Evolutionary conservation across 2,888 invertebrate genomes (phyloP), one percentile per base, ranked within the genome.

Genomic region (Drosophila greeni): DNA sequence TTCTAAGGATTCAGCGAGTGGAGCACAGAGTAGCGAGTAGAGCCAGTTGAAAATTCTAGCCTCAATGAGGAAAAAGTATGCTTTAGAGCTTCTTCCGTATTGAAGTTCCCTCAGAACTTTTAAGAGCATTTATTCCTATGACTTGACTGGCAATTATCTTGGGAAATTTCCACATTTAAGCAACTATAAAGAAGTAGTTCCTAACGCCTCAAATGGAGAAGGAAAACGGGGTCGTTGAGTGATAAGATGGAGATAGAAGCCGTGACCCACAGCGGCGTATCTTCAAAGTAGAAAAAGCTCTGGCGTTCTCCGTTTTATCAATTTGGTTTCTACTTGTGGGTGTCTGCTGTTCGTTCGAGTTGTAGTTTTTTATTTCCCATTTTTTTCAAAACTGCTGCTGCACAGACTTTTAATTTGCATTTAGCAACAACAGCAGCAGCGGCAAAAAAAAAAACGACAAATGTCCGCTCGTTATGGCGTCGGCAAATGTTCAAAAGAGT

Each of bases 401-500:
- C 20, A 45, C 66, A 49, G 71, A 70, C 66, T 73, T 68, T 75
- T 74, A 78, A 80, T 80, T 80, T 80, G 79, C 82, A 80, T 80
- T 76, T 70, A 82, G 66, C 68, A 75, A 69, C 65, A 62, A n/a
- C 42, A 60, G 14, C 23, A 39, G n/a, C 23, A 33, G 6, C 33
- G 2, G n/a, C 34, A 34, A 29, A 29, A 29, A 4, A 23, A 29
- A 45, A 29, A 71, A 74, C 64, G 70, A 66, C 57, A 67, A 76
- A 79, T 66, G 62, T 68, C 72, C 69, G 65, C 81, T 76, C 49
- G 67, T 69, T 73, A 71, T 83, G 78, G 78, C 65, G 76, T 68
- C 79, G 84, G 79, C 82, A 67, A 51, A 66, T 84, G 74, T 75
- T 80, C 79, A 80, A 80, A 82, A 76, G 62, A 48, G 16, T 54